These are phyloP conservation scores for Phenganax stokvisi DNA, from an alignment of 92 coral and sea anemone genomes.

Conservation along the genomic window DNA sequence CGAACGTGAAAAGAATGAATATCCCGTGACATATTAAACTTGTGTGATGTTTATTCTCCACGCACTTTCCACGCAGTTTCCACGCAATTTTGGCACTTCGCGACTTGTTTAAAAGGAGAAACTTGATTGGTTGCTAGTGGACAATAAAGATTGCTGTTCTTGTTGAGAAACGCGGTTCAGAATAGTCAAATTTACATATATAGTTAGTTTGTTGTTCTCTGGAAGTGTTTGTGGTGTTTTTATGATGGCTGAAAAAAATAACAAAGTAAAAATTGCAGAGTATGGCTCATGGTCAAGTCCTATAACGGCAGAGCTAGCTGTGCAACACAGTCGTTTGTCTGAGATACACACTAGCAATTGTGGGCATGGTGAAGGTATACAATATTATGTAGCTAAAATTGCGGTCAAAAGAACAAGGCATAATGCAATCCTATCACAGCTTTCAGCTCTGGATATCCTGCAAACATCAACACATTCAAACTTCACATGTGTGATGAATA, in stretches of 20 bases:
- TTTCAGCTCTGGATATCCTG: too few species aligned
- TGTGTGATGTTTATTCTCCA: too few species aligned
- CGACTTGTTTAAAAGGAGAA: constrained; percentile 62
- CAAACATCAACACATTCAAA: too few species aligned
- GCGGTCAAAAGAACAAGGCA: constrained; percentile 41
- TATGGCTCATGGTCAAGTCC: constrained; percentile 97
- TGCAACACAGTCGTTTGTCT: constrained; percentile 51
- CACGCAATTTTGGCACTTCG: constrained; percentile 66
- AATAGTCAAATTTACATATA: too few species aligned
- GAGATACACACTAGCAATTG: constrained; percentile 25
- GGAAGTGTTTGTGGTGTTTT: too few species aligned
- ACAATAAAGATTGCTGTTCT: too few species aligned
- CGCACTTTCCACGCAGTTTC: constrained; percentile 34
- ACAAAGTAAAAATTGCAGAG: constrained; percentile 33
- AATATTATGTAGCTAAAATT: constrained; percentile 27
- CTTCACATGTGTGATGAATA: too few species aligned
- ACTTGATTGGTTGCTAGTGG: constrained; percentile 62
- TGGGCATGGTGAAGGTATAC: constrained; percentile 6
- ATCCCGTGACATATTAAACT: too few species aligned
- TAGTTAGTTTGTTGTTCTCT: too few species aligned
- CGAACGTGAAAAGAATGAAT: too few species aligned
- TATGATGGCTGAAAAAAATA: constrained; percentile 19
- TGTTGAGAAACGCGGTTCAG: too few species aligned
- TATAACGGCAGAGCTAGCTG: constrained; percentile 61
- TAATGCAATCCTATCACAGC: too few species aligned